Evolutionary conservation across 2,888 invertebrate genomes (phyloP), one percentile per base, ranked within the genome.

Genomic region (Eupithecia dodoneata): DNA sequence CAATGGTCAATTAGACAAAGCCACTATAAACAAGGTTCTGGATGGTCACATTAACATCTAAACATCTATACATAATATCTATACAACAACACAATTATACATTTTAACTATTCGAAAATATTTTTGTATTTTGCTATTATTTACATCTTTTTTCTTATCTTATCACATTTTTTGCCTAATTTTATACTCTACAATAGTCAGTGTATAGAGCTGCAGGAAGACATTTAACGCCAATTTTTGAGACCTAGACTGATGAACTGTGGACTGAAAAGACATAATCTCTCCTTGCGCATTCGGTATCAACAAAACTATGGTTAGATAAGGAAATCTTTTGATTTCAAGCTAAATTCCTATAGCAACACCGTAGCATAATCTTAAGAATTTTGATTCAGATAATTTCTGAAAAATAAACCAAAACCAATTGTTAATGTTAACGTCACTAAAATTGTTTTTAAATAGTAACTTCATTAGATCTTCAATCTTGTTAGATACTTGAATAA

Each of bases 181-280:
- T 91, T 69, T 92, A 91, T 92, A 88, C 88, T 91, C 94, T 94
- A 94, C 92, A 91, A 89, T 92, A 94, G 93, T 94, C 95, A 95
- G 95, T 95, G 95, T 95, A 95, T 88, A 95, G 95, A 95, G 95
- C 95, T 95, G 95, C 93, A 93, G 95, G 95, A 95, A 95, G 94
- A 95, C 95, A 87, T 94, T 90, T 86, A 90, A 94, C 94, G 85
- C 93, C 93, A 89, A 88, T 80, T 77, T 75, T 77, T 74, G 69
- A 52, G 78, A 76, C 42, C 47, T 49, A 18, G 75, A 79, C 79
- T 79, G 72, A 81, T 78, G 63, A 78, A 79, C 65, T 70, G 47
- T 49, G 12, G 47, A 30, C 12, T 5, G 2, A n/a, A 45, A 10
- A 59, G 18, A 18, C 9, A 9, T 18, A 18, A 3, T 44, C n/a